phyloP scores from a whole-genome alignment of 2,797 vertebrate species.

The Momotus momota region DNA sequence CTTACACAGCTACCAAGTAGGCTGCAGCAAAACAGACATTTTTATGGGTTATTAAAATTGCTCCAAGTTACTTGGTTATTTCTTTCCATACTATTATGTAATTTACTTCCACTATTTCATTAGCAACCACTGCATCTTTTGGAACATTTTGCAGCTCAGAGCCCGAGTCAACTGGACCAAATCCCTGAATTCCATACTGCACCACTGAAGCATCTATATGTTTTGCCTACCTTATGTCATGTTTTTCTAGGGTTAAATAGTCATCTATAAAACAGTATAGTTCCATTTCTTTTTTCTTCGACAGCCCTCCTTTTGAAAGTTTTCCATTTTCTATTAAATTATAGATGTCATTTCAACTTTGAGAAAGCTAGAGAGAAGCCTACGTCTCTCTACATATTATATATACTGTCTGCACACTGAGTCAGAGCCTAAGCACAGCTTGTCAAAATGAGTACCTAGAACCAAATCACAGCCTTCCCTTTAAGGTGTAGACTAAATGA shows the following conservation, averaged over 20 bases:
- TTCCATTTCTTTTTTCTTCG: background rate
- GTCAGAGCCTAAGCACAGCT: background rate
- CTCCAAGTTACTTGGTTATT: background rate
- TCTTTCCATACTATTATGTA: background rate
- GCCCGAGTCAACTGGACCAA: background rate
- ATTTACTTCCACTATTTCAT: background rate
- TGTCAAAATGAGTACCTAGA: slow-evolving; percentile 1
- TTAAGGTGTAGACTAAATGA: slow-evolving; percentile 19
- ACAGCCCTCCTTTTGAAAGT: background rate
- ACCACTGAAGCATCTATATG: background rate
- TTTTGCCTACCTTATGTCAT: background rate
- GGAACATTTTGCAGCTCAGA: background rate
- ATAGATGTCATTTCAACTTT: background rate
- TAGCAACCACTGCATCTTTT: background rate
- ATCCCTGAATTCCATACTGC: background rate
- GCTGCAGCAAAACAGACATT: background rate
- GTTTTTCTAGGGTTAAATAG: background rate
- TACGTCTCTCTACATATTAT: background rate
- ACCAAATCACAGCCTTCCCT: slow-evolving; percentile 10
- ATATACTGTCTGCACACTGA: background rate
- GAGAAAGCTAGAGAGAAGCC: background rate
- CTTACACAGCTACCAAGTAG: background rate
- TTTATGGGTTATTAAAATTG: background rate
- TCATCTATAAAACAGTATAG: background rate
- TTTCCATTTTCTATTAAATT: background rate